Base-by-base conservation (phyloP, 2,888 invertebrate species). In the Alloscopus bannaensis region DNA sequence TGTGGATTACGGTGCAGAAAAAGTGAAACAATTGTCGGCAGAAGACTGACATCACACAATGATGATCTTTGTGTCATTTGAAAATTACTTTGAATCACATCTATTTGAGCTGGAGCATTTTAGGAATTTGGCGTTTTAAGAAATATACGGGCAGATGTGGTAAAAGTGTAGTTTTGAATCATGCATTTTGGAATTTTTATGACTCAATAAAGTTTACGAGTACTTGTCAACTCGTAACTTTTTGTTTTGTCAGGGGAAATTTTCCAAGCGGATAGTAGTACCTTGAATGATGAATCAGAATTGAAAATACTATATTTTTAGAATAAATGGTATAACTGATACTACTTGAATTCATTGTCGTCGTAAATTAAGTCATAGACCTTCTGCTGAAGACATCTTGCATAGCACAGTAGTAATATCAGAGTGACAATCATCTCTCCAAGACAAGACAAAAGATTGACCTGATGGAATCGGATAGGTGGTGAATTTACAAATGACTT, bases 401-500 rank as follows among this genome's bases (percentile, higher is more conserved):
- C 47, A 47, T 47, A n/a, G 47, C 11, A n/a, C 3, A 18, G 4
- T 6, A 47, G n/a, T 13, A 18, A 47, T 47, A 47, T n/a, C 18
- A 3, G n/a, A 13, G 6, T n/a, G n/a, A 47, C 6, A 13, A 3
- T 22, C 20, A 52, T 52, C 4, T 22, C 52, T 4, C 18, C n/a
- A 4, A 28, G 65, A 29, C 57, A 28, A 73, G 73, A 66, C 75
- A 68, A 68, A 60, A 52, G 68, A 60, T 28, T 47, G 68, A 68
- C 40, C 62, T 76, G 76, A 76, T 68, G 69, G 40, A 69, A 50
- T 8, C 31, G 36, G 69, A 76, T 69, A 70, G 77, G 77, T 45
- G 77, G 64, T 77, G 69, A 77, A 64, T 77, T 77, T 77, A 77
- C 70, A 77, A 77, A 77, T 77, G 77, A 70, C 77, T 77, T 77